A percentile compares a stretch with the other conserved stretches of the same genome.
These are phyloP conservation scores for Centruroides sculpturatus DNA, from an alignment of 1,140 invertebrate species.

Conservation along the genomic window DNA sequence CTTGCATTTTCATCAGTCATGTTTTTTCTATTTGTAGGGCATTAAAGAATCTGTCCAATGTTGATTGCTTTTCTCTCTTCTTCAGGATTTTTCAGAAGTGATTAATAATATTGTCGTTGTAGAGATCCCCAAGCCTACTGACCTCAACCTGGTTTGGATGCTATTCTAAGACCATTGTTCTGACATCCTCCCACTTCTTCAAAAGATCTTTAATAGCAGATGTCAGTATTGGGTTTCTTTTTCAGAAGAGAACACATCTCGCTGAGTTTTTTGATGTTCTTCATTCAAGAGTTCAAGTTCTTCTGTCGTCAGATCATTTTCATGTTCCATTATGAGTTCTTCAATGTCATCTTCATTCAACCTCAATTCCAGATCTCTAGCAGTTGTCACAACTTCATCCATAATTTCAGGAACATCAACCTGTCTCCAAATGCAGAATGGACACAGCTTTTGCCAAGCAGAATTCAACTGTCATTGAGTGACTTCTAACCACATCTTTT, in stretches of 20 bases:
- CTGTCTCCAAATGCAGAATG: background rate
- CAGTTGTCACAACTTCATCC: slow-evolving; percentile 1
- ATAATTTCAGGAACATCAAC: background rate
- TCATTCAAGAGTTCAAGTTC: slow-evolving; percentile 4
- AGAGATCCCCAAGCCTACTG: background rate
- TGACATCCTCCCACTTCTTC: background rate
- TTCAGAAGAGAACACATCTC: background rate
- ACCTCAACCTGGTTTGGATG: background rate
- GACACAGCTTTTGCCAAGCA: slow-evolving; percentile 11
- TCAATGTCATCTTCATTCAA: background rate
- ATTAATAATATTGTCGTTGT: background rate
- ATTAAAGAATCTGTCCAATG: no score
- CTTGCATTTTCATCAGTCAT: no score
- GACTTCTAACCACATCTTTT: slow-evolving; percentile 11
- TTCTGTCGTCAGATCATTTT: slow-evolving; percentile 1
- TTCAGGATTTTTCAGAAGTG: background rate
- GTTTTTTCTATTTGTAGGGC: no score
- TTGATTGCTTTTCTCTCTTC: no score
- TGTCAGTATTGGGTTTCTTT: background rate
- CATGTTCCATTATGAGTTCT: slow-evolving; percentile 1
- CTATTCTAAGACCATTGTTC: background rate
- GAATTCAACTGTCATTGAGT: slow-evolving; percentile 1
- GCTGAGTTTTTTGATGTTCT: background rate
- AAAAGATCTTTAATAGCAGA: background rate
- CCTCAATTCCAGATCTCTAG: slow-evolving; percentile 3